These are phyloP conservation scores for Hypercompe scribonia DNA, from an alignment of 2,888 invertebrate genomes.

Conservation along the genomic window DNA sequence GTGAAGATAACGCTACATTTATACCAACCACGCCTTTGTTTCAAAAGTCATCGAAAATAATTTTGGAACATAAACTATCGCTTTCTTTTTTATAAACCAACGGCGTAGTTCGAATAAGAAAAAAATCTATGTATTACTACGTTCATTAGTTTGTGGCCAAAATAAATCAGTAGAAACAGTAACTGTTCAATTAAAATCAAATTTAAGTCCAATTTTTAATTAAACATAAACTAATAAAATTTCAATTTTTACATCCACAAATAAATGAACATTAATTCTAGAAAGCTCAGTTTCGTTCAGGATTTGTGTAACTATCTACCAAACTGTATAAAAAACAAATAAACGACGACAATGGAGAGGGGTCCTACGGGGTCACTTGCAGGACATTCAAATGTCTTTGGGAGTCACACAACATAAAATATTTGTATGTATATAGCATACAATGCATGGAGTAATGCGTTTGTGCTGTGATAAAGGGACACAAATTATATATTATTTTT, in stretches of 20 bases:
- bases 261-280: constrained; percentile 74
- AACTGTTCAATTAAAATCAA: neutral
- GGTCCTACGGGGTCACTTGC: constrained; percentile 53
- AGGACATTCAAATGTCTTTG: constrained; percentile 54
- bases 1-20: constrained; percentile 68
- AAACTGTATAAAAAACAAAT: constrained; percentile 58
- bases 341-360: constrained; percentile 50
- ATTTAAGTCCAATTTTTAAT: constrained; percentile 4
- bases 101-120: constrained; percentile 63
- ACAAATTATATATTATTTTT: constrained; percentile 40
- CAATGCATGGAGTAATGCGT: constrained; percentile 52
- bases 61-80: neutral
- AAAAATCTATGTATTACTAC: constrained; percentile 70
- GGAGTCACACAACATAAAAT: constrained; percentile 52
- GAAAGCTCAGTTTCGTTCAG: constrained; percentile 84
- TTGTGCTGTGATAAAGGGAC: constrained; percentile 44
- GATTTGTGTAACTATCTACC: constrained; percentile 76
- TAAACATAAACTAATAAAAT: constrained; percentile 8
- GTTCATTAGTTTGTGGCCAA: constrained; percentile 75
- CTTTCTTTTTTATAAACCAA: constrained; percentile 58
- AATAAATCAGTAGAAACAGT: neutral
- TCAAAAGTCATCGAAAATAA: constrained; percentile 32
- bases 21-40: constrained; percentile 68
- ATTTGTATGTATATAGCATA: constrained; percentile 50
- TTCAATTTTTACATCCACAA: constrained; percentile 63